phyloP scores from a whole-genome alignment of 2,797 vertebrate genomes.

The Eidolon dupreanum region DNA sequence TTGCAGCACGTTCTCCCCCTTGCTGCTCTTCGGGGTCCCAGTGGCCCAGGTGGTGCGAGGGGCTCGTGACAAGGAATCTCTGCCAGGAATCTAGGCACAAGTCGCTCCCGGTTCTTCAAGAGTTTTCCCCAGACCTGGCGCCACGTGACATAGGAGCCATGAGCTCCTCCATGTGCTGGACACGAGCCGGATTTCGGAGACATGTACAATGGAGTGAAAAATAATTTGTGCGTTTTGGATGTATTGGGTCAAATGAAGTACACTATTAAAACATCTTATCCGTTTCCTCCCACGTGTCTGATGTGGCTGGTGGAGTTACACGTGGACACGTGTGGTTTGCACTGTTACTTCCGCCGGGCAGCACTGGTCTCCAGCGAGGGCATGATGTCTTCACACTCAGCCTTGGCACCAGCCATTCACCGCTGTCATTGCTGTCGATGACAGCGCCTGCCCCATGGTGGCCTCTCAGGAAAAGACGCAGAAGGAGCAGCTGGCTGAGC shows the following conservation, averaged over 20 bases:
- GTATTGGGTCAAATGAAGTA: background rate
- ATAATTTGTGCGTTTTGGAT: background rate
- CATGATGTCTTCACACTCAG: rapidly evolving
- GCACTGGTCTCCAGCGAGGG: rapidly evolving
- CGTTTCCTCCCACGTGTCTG: background rate
- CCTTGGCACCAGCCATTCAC: rapidly evolving
- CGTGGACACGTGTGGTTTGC: rapidly evolving
- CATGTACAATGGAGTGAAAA: background rate
- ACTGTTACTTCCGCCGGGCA: rapidly evolving
- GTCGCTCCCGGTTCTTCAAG: background rate
- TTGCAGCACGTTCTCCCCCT: no score
- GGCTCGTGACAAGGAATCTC: background rate
- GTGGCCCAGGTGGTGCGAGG: rapidly evolving
- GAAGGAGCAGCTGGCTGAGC: background rate
- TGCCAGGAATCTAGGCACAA: background rate
- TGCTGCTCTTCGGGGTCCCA: background rate
- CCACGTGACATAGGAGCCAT: rapidly evolving
- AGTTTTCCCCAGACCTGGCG: background rate
- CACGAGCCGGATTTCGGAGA: background rate
- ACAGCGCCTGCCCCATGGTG: background rate
- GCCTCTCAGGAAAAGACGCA: background rate
- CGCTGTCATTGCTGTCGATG: rapidly evolving
- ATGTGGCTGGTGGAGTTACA: background rate
- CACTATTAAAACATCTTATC: background rate
- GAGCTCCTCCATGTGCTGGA: background rate